phyloP scores from a whole-genome alignment of 1,140 invertebrate genomes.

The Orius insidiosus region DNA sequence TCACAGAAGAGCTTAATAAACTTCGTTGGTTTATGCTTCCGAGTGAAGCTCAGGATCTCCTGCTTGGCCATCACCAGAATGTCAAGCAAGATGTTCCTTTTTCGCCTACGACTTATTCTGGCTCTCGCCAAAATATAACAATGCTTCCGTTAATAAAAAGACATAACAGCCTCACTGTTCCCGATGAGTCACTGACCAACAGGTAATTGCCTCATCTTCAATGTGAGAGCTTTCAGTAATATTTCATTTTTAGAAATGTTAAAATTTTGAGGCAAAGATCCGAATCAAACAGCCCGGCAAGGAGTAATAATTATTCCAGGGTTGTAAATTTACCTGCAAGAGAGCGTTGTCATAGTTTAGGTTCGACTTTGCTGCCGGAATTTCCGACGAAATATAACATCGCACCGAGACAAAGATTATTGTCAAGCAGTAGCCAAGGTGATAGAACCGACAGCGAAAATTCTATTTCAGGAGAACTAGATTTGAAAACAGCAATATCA shows the following conservation, averaged over 20 bases:
- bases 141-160: slow-evolving; percentile 25
- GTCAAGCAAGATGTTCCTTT: slow-evolving; percentile 58
- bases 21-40: slow-evolving; percentile 75
- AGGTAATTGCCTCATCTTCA: slow-evolving; percentile 11
- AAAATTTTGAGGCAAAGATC: slow-evolving; percentile 24
- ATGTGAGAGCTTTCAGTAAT: slow-evolving; percentile 14
- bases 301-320: slow-evolving; percentile 2
- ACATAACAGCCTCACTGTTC: slow-evolving; percentile 37
- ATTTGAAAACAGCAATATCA: slow-evolving; percentile 7
- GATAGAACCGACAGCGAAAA: slow-evolving; percentile 14
- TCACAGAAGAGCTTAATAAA: slow-evolving; percentile 42
- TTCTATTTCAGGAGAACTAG: slow-evolving; percentile 9
- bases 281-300: slow-evolving; percentile 20
- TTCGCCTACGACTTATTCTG: slow-evolving; percentile 32
- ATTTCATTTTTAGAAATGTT: slow-evolving; percentile 20
- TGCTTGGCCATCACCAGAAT: slow-evolving; percentile 50
- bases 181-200: slow-evolving; percentile 33
- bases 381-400: slow-evolving; percentile 13
- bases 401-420: slow-evolving; percentile 30
- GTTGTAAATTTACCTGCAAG: slow-evolving; percentile 15
- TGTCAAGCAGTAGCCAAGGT: slow-evolving; percentile 47
- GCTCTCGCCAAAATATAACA: slow-evolving; percentile 23
- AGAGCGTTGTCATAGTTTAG: slow-evolving; percentile 39
- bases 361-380: slow-evolving; percentile 23
- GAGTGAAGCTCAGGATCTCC: slow-evolving; percentile 52